Conservation (phyloP, 1,140 invertebrate genomes). For the Drosophila athabasca region DNA sequence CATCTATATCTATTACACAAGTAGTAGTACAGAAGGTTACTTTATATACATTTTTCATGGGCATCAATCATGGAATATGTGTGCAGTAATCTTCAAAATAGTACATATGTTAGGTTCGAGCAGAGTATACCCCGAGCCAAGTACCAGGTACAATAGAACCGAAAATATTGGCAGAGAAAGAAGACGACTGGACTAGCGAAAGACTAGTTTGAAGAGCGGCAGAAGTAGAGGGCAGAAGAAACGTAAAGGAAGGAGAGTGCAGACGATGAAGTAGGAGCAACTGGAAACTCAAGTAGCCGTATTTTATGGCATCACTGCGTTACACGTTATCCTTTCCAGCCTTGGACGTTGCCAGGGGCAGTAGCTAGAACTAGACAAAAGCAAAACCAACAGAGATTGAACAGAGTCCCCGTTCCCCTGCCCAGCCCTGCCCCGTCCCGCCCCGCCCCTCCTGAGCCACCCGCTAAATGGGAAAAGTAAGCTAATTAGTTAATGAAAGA, state of each 20-base stretch:
- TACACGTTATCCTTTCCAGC: slow-evolving; percentile 74
- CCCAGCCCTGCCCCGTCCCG: background rate
- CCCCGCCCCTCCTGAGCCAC: background rate
- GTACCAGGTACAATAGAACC: too few relatives aligned
- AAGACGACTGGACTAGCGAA: too few relatives aligned
- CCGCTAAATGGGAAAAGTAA: slow-evolving; percentile 67
- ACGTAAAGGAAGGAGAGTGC: background rate
- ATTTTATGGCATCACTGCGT: slow-evolving; percentile 56
- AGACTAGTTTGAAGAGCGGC: too few relatives aligned
- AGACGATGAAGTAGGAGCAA: background rate
- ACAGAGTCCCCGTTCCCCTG: background rate
- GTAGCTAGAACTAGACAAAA: slow-evolving; percentile 46
- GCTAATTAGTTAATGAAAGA: slow-evolving; percentile 82
- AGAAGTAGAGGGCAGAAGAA: background rate
- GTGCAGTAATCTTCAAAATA: too few relatives aligned
- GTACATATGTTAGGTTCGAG: too few relatives aligned
- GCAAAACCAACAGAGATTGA: slow-evolving; percentile 61
- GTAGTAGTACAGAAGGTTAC: too few relatives aligned
- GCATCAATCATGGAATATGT: too few relatives aligned
- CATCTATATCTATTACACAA: too few relatives aligned
- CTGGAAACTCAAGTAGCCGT: slow-evolving; percentile 60
- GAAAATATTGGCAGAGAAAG: too few relatives aligned
- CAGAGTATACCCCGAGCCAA: too few relatives aligned
- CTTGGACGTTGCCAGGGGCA: background rate
- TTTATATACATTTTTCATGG: too few relatives aligned